Evolutionary conservation across 2,113 vertebrate genomes (phyloP).

Genomic region (Limnothrissa miodon): DNA sequence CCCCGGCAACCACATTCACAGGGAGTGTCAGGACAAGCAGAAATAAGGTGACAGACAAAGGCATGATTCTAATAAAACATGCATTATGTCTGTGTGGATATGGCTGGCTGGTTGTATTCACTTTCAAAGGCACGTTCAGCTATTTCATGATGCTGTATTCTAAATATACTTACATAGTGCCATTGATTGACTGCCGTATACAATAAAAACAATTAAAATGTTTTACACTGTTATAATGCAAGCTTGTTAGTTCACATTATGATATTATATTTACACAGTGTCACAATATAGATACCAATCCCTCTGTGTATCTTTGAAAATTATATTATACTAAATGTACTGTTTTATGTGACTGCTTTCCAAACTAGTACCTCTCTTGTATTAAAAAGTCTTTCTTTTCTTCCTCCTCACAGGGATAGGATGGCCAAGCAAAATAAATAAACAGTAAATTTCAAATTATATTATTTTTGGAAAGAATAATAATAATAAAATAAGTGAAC

Average conservation of each 20-base stretch:
- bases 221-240: neutral
- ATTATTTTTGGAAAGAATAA: neutral
- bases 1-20: constrained; percentile 71
- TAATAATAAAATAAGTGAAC: neutral
- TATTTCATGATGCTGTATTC: neutral
- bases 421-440: neutral
- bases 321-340: neutral
- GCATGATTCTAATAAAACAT: constrained; percentile 44
- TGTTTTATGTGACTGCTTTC: neutral
- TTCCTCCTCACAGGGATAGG: neutral
- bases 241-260: neutral
- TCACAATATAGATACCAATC: neutral
- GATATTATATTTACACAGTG: neutral
- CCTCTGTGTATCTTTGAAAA: neutral
- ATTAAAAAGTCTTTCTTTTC: neutral
- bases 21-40: constrained; percentile 50
- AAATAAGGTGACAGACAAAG: constrained; percentile 43
- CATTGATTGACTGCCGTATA: neutral
- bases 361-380: neutral
- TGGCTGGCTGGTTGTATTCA: neutral
- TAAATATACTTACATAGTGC: neutral
- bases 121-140: neutral
- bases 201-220: neutral
- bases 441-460: neutral
- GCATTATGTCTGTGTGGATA: neutral